Base-by-base conservation (phyloP, 2,888 invertebrate genomes). In the Lysandra bellargus region DNA sequence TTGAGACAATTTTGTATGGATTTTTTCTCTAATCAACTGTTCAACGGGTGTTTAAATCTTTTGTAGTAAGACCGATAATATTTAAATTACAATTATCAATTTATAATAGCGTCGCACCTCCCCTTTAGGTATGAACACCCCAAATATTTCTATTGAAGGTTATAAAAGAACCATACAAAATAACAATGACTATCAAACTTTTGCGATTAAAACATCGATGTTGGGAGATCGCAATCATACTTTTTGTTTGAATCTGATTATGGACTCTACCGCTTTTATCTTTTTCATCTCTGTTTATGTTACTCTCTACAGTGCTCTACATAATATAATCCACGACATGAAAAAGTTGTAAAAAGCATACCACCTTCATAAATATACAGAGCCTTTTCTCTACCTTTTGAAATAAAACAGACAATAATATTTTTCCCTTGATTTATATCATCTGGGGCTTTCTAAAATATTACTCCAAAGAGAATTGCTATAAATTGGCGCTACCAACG, bases 371-470 rank as follows among this genome's bases (percentile, higher is more conserved):
- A 33, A 69, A 69, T 69, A 33, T 69, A 69, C 4, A 33, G 14
- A 69, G 69, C 69, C 14, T 2, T 61, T 64, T 64, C 33, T 37
- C 33, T 37, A 69, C 17, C 14, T 69, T 69, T 69, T 37, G 69
- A 69, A 69, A 69, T 69, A 69, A 69, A 69, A 69, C 69, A 69
- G 37, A 17, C 69, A 14, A 5, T 69, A 69, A 37, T 37, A 69
- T 69, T 69, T 64, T 69, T 69, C 33, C 33, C 14, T 33, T 69
- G 69, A 37, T 69, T 69, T 17, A 37, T 69, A 69, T 1, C 33
- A 69, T 37, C 33, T 69, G 69, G 69, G 64, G 69, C 33, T 69
- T 69, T 69, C 69, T 69, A 69, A 69, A 69, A 69, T 69, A 69
- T 69, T 69, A 17, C 69, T 69, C 69, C 69, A 14, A 69, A 69